Evolutionary conservation across 2,797 vertebrate species (phyloP).

Genomic region (Alca torda): DNA sequence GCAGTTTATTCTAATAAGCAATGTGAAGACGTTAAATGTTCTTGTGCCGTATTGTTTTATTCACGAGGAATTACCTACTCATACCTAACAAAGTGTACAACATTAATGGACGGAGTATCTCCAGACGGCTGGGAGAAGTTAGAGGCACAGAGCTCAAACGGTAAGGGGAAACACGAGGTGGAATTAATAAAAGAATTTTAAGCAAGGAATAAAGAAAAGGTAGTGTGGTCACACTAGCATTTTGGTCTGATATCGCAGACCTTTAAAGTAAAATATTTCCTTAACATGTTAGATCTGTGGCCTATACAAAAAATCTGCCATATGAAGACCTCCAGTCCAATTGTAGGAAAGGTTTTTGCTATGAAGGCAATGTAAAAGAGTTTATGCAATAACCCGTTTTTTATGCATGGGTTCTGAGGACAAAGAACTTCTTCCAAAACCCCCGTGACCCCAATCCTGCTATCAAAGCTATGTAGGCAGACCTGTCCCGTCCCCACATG

Average conservation of each 20-base stretch:
- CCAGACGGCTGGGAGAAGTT: not conserved
- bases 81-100: not conserved
- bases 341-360: not conserved
- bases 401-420: not conserved
- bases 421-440: not conserved
- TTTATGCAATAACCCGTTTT: not conserved
- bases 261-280: not conserved
- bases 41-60: not conserved
- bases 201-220: not conserved
- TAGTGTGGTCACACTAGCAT: not conserved
- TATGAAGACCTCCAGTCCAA: not conserved
- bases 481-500: not conserved
- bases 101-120: not conserved
- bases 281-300: not conserved
- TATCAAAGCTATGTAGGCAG: not conserved
- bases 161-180: not conserved
- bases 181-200: not conserved
- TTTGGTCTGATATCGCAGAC: not conserved
- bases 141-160: not conserved
- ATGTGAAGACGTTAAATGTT: not conserved
- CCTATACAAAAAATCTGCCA: not conserved
- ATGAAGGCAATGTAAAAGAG: not conserved
- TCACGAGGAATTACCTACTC: not conserved
- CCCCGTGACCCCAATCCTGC: not conserved
- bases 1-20: not conserved